A percentile compares a stretch with the other conserved stretches of the same genome.
Conservation (phyloP, 1,140 invertebrate species). For the Drosophila watanabei region DNA sequence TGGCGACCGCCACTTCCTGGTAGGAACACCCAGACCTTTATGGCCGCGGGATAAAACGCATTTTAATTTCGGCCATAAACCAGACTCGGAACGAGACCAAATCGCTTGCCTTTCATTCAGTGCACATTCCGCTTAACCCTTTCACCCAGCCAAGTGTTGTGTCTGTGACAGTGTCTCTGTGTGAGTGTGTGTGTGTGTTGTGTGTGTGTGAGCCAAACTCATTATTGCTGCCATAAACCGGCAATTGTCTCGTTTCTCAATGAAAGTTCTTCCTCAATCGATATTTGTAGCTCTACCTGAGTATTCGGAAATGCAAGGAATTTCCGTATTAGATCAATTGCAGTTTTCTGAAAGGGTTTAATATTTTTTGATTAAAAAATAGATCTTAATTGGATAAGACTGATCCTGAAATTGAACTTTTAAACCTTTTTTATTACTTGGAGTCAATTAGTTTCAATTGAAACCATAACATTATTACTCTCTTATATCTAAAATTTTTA, state of each 20-base stretch:
- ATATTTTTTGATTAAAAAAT: neutral
- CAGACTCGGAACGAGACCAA: slow-evolving; percentile 40
- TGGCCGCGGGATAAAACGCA: slow-evolving; percentile 78
- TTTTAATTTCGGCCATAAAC: slow-evolving; percentile 77
- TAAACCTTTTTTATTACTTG: neutral
- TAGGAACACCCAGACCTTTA: slow-evolving; percentile 47
- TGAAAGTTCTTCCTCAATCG: slow-evolving; percentile 62
- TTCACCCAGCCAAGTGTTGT: slow-evolving; percentile 59
- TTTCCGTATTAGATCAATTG: slow-evolving; percentile 31
- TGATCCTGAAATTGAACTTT: neutral
- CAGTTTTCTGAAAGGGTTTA: neutral
- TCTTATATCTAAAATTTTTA: too few species aligned
- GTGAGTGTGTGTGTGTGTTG: neutral
- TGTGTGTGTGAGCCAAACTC: slow-evolving; percentile 53
- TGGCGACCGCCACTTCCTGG: slow-evolving; percentile 68
- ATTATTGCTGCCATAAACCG: slow-evolving; percentile 66
- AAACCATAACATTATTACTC: too few species aligned
- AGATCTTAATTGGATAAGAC: neutral
- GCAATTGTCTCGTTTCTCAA: slow-evolving; percentile 62
- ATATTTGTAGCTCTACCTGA: slow-evolving; percentile 53
- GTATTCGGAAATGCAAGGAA: slow-evolving; percentile 42
- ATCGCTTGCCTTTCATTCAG: slow-evolving; percentile 63
- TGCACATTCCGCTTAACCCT: slow-evolving; percentile 72
- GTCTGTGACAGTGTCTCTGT: slow-evolving; percentile 3
- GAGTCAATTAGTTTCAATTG: too few species aligned